Conservation (phyloP, 2,797 vertebrate species). For the Dendrocincla fuliginosa region DNA sequence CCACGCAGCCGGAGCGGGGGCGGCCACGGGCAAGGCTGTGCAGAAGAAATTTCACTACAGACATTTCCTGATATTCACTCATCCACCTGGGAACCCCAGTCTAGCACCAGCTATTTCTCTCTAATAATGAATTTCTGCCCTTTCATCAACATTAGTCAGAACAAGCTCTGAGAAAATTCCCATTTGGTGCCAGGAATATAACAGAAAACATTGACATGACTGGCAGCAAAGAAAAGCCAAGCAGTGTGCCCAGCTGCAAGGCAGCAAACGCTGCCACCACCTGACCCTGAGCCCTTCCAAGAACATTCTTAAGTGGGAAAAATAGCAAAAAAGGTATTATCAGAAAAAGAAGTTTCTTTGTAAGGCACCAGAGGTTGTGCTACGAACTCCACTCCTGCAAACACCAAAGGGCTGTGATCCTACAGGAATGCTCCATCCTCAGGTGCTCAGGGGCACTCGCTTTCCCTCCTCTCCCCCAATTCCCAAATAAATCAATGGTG, state of each 20-base stretch:
- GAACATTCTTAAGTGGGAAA: background rate
- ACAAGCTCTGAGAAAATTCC: background rate
- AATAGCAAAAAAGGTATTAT: background rate
- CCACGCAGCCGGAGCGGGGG: fast-evolving
- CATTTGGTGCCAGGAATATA: background rate
- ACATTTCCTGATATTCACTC: background rate
- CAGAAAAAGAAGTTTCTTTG: background rate
- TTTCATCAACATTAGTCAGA: constrained; percentile 32
- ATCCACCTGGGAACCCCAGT: background rate
- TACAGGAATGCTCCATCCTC: background rate
- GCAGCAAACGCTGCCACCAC: background rate
- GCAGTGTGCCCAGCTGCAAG: background rate
- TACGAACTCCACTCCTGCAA: fast-evolving
- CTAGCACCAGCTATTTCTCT: background rate
- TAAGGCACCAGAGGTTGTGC: fast-evolving
- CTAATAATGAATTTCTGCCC: constrained; percentile 22
- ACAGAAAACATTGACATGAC: background rate
- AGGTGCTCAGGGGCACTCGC: fast-evolving
- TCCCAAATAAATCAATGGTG: background rate
- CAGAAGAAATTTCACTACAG: background rate
- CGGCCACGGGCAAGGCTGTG: background rate
- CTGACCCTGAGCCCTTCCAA: background rate
- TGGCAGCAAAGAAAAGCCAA: background rate
- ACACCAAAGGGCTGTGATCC: fast-evolving
- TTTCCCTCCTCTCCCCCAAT: background rate